Evolutionary conservation across 2,797 vertebrate species (phyloP).

Genomic region (Spinus olivaceus): DNA sequence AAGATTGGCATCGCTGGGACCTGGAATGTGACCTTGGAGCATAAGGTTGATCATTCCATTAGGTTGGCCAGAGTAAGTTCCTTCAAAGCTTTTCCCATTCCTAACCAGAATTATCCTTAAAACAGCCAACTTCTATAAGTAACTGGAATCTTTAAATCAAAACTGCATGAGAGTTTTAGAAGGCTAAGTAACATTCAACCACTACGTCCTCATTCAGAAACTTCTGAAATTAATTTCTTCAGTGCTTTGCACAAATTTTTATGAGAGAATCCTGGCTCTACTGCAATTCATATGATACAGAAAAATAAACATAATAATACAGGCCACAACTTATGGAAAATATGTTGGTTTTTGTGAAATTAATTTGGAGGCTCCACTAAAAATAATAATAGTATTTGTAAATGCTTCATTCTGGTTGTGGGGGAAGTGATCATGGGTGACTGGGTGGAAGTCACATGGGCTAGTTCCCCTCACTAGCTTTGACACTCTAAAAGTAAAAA

Average conservation of each 20-base stretch:
- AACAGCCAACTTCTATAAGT: neutral
- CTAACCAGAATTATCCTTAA: neutral
- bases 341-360: neutral
- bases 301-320: neutral
- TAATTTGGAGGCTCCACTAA: neutral
- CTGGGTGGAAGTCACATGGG: neutral
- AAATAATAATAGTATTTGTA: neutral
- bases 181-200: neutral
- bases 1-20: slow-evolving; percentile 19
- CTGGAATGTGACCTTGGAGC: slow-evolving; percentile 47
- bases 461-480: neutral
- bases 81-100: slow-evolving; percentile 14
- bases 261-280: neutral
- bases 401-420: neutral
- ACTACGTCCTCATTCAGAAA: neutral
- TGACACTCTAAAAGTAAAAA: neutral
- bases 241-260: neutral
- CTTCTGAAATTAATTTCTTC: neutral
- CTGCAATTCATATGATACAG: neutral
- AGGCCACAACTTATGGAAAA: neutral
- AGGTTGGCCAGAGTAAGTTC: neutral
- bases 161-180: neutral
- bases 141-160: neutral
- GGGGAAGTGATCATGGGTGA: neutral
- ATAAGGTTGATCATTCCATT: neutral